Evolutionary conservation across 1,140 invertebrate species (phyloP), one percentile per base, ranked within the genome.

Genomic region (Drosophila bifasciata): DNA sequence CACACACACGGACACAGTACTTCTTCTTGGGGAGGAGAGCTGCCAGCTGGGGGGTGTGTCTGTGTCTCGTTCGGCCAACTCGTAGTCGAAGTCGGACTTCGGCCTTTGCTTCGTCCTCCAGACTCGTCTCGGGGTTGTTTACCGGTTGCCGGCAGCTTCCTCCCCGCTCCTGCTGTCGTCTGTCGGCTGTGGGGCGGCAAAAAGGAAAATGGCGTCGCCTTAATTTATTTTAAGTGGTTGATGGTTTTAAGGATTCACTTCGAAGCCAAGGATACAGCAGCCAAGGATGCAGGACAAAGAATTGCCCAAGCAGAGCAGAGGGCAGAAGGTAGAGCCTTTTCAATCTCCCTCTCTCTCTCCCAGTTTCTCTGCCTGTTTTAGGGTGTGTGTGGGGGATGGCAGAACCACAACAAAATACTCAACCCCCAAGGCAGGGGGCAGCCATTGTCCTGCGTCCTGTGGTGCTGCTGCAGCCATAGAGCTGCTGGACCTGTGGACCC

Each of bases 161-260:
- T 0, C 28, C 28, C 36, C 19, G 48, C 41, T 67, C 68, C 57
- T 41, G 56, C 43, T 41, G 32, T 5, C 5, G 23, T 1, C 23
- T 25, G 23, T 0, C n/a, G n/a, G n/a, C 32, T 36, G 32, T 69
- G 50, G 68, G 43, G 62, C 50, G 60, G 68, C 73, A 77, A 88
- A 88, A 88, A 88, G 83, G 76, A 88, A 88, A 88, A 88, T 88
- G 83, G 83, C 83, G 83, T 89, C 84, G 84, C 84, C 83, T 88
- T 89, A 88, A 88, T 88, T 88, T 88, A 88, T 88, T 88, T 88
- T 88, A 88, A 88, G 83, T 88, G 83, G 83, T 88, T 88, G 83
- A 84, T 88, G 84, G 84, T 88, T 79, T 88, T 84, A 89, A 83
- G 32, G 32, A 36, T 36, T 36, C 32, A 36, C 70, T 88, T 83